phyloP scores from a whole-genome alignment of 1,140 invertebrate species.

The Alviniconcha marisindica region DNA sequence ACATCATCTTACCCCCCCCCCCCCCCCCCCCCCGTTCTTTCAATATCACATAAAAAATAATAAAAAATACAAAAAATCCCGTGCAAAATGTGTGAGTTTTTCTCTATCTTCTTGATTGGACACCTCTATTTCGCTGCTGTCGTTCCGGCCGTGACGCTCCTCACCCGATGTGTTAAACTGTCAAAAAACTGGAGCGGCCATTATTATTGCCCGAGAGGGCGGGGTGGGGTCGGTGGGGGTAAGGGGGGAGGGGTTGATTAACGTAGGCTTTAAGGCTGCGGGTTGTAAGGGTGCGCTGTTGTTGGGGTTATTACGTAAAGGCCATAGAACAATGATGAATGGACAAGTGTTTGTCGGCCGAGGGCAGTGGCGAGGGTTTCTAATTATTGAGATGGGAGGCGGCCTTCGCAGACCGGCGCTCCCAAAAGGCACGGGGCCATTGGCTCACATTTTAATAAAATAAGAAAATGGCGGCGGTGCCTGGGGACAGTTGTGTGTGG shows the following conservation, averaged over 20 bases:
- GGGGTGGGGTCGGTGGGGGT: background rate
- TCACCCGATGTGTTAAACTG: constrained; percentile 27
- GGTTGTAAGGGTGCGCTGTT: background rate
- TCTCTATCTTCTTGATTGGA: constrained; percentile 28
- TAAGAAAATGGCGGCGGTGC: no score
- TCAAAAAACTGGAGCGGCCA: constrained; percentile 9
- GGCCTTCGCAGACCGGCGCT: background rate
- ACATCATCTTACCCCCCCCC: background rate
- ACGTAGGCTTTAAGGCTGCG: background rate
- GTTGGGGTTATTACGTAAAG: background rate
- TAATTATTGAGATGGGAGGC: constrained; percentile 12
- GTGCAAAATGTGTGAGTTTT: background rate
- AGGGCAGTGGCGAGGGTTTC: constrained; percentile 2
- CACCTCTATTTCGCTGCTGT: constrained; percentile 25
- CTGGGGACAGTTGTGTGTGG: no score
- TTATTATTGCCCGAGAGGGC: background rate
- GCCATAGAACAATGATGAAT: constrained; percentile 22
- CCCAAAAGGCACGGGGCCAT: background rate
- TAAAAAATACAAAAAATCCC: background rate
- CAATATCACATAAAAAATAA: background rate
- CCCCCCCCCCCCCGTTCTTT: background rate
- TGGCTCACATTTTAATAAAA: no score
- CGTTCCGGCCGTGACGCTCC: background rate
- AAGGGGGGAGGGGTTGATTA: background rate
- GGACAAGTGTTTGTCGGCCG: constrained; percentile 10